A percentile compares a stretch with the other conserved stretches of the same genome.
Conservation (phyloP, 2,797 vertebrate genomes). For the Delichon dasypus region DNA sequence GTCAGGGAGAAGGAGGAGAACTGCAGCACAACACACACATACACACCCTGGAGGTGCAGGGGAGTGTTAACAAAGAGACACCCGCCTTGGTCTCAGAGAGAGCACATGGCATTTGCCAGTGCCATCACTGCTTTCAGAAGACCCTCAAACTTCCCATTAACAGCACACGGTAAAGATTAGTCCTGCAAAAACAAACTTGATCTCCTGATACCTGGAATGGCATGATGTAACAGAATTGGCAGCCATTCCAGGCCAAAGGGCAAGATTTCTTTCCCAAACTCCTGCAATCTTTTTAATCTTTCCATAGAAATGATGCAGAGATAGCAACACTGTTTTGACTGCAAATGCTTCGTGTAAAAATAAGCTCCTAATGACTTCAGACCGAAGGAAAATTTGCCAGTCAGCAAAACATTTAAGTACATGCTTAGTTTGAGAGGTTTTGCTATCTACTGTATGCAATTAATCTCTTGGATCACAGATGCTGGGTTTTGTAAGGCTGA, state of each 20-base stretch:
- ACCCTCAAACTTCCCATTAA: neutral
- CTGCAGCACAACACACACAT: accelerated
- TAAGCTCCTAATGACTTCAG: neutral
- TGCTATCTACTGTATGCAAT: neutral
- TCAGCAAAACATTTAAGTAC: constrained; percentile 20
- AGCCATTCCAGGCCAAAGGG: neutral
- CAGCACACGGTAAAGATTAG: neutral
- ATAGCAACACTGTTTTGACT: constrained; percentile 19
- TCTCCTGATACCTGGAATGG: neutral
- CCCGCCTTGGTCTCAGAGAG: neutral
- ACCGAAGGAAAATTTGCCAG: neutral
- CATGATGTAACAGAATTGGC: neutral
- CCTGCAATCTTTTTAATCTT: neutral
- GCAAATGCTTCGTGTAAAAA: constrained; percentile 11
- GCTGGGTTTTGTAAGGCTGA: neutral
- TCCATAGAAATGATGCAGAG: constrained; percentile 23
- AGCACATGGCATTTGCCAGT: neutral
- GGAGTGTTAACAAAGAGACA: neutral
- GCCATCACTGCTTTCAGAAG: neutral
- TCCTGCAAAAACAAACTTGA: neutral
- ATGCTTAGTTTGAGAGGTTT: constrained; percentile 1
- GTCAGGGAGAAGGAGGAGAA: neutral
- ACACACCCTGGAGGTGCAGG: accelerated
- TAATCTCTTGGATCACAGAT: neutral
- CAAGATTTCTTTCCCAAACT: constrained; percentile 9